Evolutionary conservation across 2,113 vertebrate genomes (phyloP), one percentile per base, ranked within the genome.

Genomic region (Cranoglanis bouderius): DNA sequence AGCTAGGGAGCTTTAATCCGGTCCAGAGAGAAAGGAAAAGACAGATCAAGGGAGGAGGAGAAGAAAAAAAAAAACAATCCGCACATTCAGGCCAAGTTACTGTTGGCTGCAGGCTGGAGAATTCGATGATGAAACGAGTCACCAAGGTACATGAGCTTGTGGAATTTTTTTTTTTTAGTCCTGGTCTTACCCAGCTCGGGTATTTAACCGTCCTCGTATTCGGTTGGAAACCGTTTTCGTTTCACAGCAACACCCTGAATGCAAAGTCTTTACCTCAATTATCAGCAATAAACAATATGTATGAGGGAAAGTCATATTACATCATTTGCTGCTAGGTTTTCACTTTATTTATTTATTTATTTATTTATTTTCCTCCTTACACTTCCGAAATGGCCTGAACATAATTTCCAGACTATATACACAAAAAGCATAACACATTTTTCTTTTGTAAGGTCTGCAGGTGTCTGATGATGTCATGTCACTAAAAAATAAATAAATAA

Each of bases 121-220:
- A 92, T 90, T 55, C 16, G 40, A 90, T 91, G 91, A 92, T 82
- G 72, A 91, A 90, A 90, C n/a, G 18, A 8, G 40, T 72, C 67
- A 84, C 86, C 87, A 77, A 89, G 40, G 82, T 43, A 61, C 86
- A 89, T 70, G 82, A 78, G 82, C 40, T 63, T 29, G 46, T 85
- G 46, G 53, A 85, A 89, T 32, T 21, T 21, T 51, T 46, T 55
- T 32, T 21, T 21, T 51, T 46, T 55, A 51, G 82, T 43, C 59
- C 38, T 65, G 87, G 35, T 89, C 78, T 80, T 86, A 46, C 32
- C 43, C n/a, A 53, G 49, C 46, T 85, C 67, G 40, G 53, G 9
- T 24, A 59, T 59, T 24, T 24, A 26, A 65, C 29, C n/a, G 26
- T 65, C 0, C 61, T 65, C 8, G 9, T 67, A 14, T n/a, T 4